phyloP scores from a whole-genome alignment of 2,888 invertebrate genomes.

The Himalopsyche anomala region DNA sequence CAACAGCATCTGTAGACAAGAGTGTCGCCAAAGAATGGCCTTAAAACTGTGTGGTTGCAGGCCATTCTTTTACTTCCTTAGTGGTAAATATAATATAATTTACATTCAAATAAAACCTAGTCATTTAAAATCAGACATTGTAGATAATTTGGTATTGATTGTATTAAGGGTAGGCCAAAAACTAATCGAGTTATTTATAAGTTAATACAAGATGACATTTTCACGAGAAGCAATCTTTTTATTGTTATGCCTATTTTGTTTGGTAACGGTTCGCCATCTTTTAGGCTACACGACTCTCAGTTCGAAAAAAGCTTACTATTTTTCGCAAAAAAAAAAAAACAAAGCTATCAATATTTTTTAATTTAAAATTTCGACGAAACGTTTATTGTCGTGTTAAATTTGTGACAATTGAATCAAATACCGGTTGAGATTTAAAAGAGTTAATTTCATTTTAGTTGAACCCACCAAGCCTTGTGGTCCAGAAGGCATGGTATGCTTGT shows the following conservation, averaged over 20 bases:
- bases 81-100: slow-evolving; percentile 70
- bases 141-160: no score
- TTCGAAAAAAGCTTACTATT: neutral
- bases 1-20: slow-evolving; percentile 76
- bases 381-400: neutral
- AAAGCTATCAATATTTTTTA: no score
- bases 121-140: no score
- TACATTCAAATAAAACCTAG: no score
- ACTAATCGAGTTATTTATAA: no score
- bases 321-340: no score
- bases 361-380: no score
- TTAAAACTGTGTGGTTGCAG: slow-evolving; percentile 77
- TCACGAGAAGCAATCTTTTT: slow-evolving; percentile 13
- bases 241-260: no score
- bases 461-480: slow-evolving; percentile 75
- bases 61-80: slow-evolving; percentile 79
- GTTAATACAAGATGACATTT: no score
- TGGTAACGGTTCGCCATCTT: no score
- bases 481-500: slow-evolving; percentile 76
- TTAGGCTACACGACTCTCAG: no score
- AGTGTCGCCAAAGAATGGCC: slow-evolving; percentile 76
- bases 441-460: slow-evolving; percentile 64
- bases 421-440: neutral
- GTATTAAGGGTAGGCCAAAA: no score
- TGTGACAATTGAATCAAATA: neutral